These are phyloP conservation scores for Microtus agrestis DNA, from an alignment of 2,797 vertebrate genomes.

Conservation along the genomic window DNA sequence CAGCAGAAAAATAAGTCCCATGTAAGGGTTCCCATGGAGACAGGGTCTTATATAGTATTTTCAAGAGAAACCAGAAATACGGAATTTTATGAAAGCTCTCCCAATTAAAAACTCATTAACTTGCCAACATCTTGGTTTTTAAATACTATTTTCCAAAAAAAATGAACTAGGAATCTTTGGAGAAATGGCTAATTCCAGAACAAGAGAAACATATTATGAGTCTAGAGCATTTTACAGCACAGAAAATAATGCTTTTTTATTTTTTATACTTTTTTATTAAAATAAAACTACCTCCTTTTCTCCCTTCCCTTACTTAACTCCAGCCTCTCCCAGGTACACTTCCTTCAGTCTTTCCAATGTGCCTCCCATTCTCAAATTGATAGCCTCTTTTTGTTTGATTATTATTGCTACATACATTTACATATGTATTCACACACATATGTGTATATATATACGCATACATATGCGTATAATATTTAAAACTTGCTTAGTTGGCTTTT, in stretches of 20 bases:
- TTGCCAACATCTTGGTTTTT: constrained; percentile 46
- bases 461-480: background rate
- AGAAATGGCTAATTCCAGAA: constrained; percentile 40
- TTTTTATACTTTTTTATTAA: background rate
- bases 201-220: background rate
- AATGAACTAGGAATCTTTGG: background rate
- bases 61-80: constrained; percentile 51
- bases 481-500: background rate
- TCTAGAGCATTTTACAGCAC: background rate
- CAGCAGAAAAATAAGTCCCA: background rate
- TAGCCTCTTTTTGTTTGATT: background rate
- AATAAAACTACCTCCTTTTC: background rate
- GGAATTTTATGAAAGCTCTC: constrained; percentile 28
- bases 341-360: background rate
- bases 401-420: background rate
- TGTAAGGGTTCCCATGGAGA: constrained; percentile 35
- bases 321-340: background rate
- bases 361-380: background rate
- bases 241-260: background rate
- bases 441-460: background rate
- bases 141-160: constrained; percentile 52
- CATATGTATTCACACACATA: background rate
- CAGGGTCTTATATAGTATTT: constrained; percentile 19
- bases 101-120: constrained; percentile 59
- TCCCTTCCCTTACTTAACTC: background rate